These are phyloP conservation scores for Cerceris ruficornis DNA, from an alignment of 2,888 invertebrate species.

Conservation along the genomic window DNA sequence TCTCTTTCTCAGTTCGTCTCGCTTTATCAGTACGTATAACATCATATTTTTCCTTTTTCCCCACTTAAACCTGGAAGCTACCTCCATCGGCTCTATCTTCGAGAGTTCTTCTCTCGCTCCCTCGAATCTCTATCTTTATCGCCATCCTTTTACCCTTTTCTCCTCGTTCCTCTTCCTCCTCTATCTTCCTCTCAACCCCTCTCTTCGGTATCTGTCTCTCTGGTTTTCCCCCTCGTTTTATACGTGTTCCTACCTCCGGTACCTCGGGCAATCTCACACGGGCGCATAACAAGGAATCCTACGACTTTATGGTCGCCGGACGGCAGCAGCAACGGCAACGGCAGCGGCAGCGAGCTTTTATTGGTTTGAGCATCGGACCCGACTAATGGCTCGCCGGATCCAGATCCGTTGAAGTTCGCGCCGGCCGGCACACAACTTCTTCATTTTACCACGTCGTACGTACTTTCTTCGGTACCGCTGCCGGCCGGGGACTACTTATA, in stretches of 20 bases:
- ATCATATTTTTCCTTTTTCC: slow-evolving; percentile 38
- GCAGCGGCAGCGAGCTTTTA: slow-evolving; percentile 68
- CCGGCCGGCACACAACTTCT: slow-evolving; percentile 65
- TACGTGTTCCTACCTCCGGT: slow-evolving; percentile 9
- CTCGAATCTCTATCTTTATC: slow-evolving; percentile 44
- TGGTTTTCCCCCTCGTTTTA: slow-evolving; percentile 19
- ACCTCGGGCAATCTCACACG: slow-evolving; percentile 39
- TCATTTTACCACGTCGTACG: slow-evolving; percentile 68
- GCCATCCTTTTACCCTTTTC: slow-evolving; percentile 7
- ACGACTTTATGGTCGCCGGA: slow-evolving; percentile 73
- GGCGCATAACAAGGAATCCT: slow-evolving; percentile 74
- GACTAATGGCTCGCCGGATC: slow-evolving; percentile 70
- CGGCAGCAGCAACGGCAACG: slow-evolving; percentile 56
- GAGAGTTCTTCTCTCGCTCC: background rate
- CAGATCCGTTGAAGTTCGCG: slow-evolving; percentile 67
- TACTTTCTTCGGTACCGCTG: slow-evolving; percentile 40
- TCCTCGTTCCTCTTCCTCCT: slow-evolving; percentile 33
- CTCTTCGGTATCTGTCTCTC: slow-evolving; percentile 28
- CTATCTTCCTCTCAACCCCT: background rate
- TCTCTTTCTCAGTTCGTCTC: slow-evolving; percentile 13
- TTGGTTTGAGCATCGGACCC: slow-evolving; percentile 69
- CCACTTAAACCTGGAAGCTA: slow-evolving; percentile 52
- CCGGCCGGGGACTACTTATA: slow-evolving; percentile 27
- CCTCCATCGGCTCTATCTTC: slow-evolving; percentile 23
- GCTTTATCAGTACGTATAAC: slow-evolving; percentile 47